Percentiles rank a stretch among this genome's conserved stretches.
These are phyloP conservation scores for Styela clava DNA, from an alignment of 23 tunicate genomes.

Conservation along the genomic window DNA sequence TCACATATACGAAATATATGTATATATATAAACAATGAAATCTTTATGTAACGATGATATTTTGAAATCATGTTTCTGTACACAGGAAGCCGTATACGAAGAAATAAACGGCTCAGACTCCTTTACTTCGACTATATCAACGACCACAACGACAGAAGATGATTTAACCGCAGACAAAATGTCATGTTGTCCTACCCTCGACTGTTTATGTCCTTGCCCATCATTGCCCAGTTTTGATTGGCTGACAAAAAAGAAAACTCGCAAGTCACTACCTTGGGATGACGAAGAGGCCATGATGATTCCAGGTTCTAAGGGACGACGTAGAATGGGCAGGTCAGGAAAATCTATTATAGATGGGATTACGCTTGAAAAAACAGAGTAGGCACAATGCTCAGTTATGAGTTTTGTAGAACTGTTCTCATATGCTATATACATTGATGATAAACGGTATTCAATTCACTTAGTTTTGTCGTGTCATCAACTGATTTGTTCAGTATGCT, in stretches of 20 bases:
- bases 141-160: not conserved
- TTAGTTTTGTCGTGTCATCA: no score
- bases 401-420: no score
- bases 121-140: not conserved
- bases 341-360: no score
- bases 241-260: constrained; percentile 2
- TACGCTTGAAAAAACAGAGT: no score
- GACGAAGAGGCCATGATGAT: constrained; percentile 10
- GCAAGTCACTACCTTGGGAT: constrained; percentile 1
- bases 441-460: no score
- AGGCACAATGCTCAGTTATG: no score
- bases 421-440: no score
- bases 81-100: not conserved
- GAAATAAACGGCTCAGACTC: not conserved
- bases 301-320: not conserved
- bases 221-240: not conserved
- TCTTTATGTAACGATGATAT: no score
- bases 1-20: no score
- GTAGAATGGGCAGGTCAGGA: constrained; percentile 12
- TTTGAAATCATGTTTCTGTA: not conserved
- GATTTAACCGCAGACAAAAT: not conserved
- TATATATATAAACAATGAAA: no score
- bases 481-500: no score
- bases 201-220: not conserved
- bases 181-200: not conserved